These are phyloP conservation scores for Carduelis carduelis DNA, from an alignment of 2,797 vertebrate species.

Conservation along the genomic window DNA sequence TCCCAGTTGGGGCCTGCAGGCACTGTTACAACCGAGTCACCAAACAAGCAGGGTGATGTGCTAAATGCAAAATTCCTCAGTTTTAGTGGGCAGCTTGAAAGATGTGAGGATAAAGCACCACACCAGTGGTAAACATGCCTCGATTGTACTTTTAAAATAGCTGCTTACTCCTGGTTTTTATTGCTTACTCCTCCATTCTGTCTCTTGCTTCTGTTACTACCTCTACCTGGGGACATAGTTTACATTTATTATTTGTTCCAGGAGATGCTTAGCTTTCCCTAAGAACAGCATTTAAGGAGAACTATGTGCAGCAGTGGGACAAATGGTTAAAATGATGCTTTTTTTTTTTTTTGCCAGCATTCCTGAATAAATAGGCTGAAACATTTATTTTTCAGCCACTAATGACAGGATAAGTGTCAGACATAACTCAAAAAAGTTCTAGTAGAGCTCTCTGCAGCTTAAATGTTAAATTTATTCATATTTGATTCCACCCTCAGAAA, in stretches of 20 bases:
- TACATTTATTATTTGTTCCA: not conserved
- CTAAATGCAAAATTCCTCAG: not conserved
- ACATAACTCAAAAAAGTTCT: not conserved
- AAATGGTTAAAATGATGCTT: not conserved
- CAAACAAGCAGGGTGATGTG: not conserved
- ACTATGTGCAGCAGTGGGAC: not conserved
- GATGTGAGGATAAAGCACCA: not conserved
- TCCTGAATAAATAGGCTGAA: not conserved
- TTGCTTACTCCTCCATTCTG: not conserved
- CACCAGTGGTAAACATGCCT: not conserved
- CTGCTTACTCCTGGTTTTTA: conserved; percentile 22
- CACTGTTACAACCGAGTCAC: not conserved
- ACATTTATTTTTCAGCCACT: not conserved
- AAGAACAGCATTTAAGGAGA: not conserved
- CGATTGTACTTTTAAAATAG: not conserved
- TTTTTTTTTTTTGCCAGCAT: not conserved
- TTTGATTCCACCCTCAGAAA: conserved; percentile 49
- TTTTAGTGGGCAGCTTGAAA: not conserved
- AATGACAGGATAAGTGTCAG: conserved; percentile 1
- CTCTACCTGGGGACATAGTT: not conserved
- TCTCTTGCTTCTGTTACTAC: not conserved
- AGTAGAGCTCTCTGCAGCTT: not conserved
- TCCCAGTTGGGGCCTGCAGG: not conserved
- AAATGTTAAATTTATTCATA: conserved; percentile 47
- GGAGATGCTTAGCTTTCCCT: not conserved